Conservation (phyloP, 1,140 invertebrate species). For the Stegodyphus mimosarum region DNA sequence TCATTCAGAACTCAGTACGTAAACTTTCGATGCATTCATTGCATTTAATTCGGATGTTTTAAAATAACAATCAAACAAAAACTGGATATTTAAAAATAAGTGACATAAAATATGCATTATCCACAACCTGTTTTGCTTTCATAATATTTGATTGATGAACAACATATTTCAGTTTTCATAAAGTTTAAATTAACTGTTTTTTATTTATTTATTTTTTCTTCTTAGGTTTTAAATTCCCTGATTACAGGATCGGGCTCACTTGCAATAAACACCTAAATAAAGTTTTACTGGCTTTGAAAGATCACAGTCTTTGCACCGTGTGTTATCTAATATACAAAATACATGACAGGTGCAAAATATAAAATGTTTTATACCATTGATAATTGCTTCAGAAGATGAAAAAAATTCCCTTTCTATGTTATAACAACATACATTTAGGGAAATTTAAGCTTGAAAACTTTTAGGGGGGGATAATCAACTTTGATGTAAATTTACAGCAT, state of each 20-base stretch:
- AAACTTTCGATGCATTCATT: conserved; percentile 40
- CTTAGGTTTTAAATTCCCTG: background rate
- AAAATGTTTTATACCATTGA: conserved; percentile 37
- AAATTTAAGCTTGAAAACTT: background rate
- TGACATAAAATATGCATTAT: conserved; percentile 33
- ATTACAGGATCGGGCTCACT: conserved; percentile 23
- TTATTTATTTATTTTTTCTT: too few species aligned
- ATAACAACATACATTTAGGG: conserved; percentile 5
- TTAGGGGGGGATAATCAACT: background rate
- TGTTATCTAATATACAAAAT: conserved; percentile 53
- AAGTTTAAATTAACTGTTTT: too few species aligned
- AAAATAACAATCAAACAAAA: conserved; percentile 37
- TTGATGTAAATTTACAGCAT: background rate
- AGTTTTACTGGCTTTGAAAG: conserved; percentile 56
- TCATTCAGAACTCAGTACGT: conserved; percentile 41
- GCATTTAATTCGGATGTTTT: conserved; percentile 48
- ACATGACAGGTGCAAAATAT: conserved; percentile 55
- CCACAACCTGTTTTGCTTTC: conserved; percentile 33
- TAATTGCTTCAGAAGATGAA: conserved; percentile 28
- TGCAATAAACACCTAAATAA: conserved; percentile 41
- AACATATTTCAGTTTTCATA: too few species aligned
- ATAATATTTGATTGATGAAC: background rate
- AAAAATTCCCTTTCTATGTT: background rate
- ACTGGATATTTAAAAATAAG: conserved; percentile 44
- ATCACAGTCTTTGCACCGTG: conserved; percentile 56